Evolutionary conservation across 2,797 vertebrate genomes (phyloP).

Genomic region (Odontamblyopus rebecca): DNA sequence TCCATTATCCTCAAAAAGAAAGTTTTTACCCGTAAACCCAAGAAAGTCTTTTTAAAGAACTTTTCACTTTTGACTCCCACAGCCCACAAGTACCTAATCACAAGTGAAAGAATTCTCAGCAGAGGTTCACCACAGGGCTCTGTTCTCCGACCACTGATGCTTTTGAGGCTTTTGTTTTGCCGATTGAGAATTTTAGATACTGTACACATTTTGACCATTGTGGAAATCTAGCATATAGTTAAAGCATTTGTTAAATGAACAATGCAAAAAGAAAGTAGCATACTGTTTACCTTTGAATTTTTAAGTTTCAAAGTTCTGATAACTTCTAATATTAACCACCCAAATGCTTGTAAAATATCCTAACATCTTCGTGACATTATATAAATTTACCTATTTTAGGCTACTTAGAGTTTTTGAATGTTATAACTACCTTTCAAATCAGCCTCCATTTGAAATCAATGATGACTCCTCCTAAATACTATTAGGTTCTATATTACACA

Average conservation of each 20-base stretch:
- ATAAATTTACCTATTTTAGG: neutral
- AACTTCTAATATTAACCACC: neutral
- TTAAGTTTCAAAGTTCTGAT: neutral
- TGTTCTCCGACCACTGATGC: neutral
- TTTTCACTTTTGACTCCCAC: neutral
- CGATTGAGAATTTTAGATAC: neutral
- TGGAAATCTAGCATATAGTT: neutral
- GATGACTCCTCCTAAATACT: neutral
- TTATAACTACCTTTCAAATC: too few species aligned
- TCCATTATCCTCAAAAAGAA: neutral
- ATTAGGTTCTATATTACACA: neutral
- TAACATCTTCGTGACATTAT: neutral
- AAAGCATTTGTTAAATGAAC: neutral
- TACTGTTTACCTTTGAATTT: neutral
- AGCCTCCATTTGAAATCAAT: neutral
- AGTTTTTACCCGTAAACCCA: neutral
- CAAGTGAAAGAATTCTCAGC: conserved; percentile 9
- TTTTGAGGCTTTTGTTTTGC: neutral
- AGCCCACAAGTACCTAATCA: conserved; percentile 10
- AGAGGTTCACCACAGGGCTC: conserved; percentile 10
- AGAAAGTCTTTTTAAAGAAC: conserved; percentile 1
- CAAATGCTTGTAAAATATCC: neutral
- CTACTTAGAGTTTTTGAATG: neutral
- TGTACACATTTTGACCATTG: neutral
- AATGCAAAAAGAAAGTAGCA: neutral